Conservation (phyloP, 2,113 vertebrate genomes). For the Circaetus gallicus region DNA sequence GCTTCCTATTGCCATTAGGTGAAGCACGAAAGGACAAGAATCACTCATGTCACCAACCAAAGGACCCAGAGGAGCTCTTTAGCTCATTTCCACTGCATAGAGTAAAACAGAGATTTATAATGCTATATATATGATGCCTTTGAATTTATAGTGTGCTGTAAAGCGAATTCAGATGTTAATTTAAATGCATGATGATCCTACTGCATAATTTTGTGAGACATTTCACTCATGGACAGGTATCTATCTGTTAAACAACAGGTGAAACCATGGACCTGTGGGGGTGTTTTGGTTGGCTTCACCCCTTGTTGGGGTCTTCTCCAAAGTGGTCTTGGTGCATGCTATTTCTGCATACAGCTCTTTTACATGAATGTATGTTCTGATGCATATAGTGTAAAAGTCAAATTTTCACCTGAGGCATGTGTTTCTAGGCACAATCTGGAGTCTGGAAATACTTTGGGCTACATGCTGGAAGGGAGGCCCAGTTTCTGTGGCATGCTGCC, state of each 20-base stretch:
- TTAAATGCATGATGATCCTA: background rate
- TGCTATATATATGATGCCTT: fast-evolving
- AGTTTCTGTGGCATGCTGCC: constrained; percentile 50
- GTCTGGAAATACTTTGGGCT: background rate
- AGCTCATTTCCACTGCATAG: background rate
- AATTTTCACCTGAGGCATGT: background rate
- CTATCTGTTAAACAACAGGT: background rate
- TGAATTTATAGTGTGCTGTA: background rate
- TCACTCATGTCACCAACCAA: background rate
- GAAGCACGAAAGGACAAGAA: background rate
- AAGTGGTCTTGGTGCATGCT: background rate
- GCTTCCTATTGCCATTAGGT: background rate
- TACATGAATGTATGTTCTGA: background rate
- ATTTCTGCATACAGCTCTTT: background rate
- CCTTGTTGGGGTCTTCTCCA: background rate
- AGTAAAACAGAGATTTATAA: background rate
- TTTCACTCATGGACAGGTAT: background rate
- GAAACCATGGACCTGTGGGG: background rate
- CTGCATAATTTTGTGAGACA: background rate
- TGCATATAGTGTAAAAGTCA: background rate
- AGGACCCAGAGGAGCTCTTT: background rate
- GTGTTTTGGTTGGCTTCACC: background rate
- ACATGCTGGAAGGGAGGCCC: background rate
- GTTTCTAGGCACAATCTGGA: background rate
- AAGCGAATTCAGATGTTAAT: background rate